These are phyloP conservation scores for Lagodon rhomboides DNA, from an alignment of 2,797 vertebrate genomes.

Conservation along the genomic window DNA sequence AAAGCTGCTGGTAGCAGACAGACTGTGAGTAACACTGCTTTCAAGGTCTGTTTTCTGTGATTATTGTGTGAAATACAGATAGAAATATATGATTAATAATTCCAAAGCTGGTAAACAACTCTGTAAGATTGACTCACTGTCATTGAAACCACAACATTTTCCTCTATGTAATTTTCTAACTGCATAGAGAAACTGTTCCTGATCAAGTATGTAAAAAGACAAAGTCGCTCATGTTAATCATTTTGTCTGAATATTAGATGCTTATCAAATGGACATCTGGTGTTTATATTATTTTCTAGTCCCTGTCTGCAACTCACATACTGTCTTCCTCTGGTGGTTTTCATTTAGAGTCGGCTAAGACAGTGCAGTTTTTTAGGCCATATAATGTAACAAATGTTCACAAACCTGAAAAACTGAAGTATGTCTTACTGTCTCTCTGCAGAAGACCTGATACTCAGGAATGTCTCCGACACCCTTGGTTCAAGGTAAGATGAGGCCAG, in stretches of 20 bases:
- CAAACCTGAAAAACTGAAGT: slow-evolving; percentile 21
- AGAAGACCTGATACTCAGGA: slow-evolving; percentile 95
- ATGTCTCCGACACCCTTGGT: slow-evolving; percentile 96
- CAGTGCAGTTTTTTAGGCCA: background rate
- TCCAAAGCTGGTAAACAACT: too few species aligned
- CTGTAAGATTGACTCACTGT: too few species aligned
- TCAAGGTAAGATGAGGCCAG: slow-evolving; percentile 89
- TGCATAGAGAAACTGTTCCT: background rate
- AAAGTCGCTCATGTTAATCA: background rate
- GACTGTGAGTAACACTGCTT: slow-evolving; percentile 88
- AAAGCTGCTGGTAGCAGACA: slow-evolving; percentile 95
- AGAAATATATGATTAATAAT: background rate
- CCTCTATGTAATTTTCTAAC: too few species aligned
- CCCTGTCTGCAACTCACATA: background rate
- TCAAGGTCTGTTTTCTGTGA: background rate
- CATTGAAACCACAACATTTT: too few species aligned
- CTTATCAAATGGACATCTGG: background rate
- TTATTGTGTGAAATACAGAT: background rate
- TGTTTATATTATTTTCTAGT: background rate
- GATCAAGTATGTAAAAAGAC: background rate
- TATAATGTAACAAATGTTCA: background rate
- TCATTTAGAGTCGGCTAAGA: background rate
- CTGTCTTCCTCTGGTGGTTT: background rate
- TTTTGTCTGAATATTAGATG: background rate
- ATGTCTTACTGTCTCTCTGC: slow-evolving; percentile 42